phyloP scores from a whole-genome alignment of 2,888 invertebrate species.

The Isoperla grammatica region DNA sequence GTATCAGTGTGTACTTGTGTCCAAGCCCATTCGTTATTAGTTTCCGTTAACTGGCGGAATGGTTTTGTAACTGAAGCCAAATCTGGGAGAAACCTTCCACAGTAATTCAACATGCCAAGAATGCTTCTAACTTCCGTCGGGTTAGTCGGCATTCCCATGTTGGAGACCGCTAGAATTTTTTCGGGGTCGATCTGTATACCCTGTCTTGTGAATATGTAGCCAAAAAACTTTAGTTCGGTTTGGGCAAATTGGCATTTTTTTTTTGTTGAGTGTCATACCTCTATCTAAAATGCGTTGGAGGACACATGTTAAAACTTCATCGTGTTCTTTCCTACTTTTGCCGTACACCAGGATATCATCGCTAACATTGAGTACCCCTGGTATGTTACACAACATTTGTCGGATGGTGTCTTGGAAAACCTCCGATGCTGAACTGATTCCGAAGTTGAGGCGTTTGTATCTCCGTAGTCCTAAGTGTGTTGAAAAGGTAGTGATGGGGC shows the following conservation, averaged over 20 bases:
- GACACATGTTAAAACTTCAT: too few relatives aligned
- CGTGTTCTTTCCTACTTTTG: too few relatives aligned
- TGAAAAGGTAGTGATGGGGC: neutral
- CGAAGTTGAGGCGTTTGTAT: conserved; percentile 5
- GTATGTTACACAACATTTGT: too few relatives aligned
- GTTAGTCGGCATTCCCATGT: neutral
- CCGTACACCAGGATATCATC: too few relatives aligned
- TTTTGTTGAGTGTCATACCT: neutral
- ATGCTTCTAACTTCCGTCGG: neutral
- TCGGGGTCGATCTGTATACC: neutral
- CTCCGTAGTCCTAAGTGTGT: neutral
- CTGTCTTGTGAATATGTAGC: neutral
- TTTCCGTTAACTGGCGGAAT: neutral
- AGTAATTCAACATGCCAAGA: neutral
- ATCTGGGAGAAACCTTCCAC: neutral
- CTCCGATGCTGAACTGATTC: neutral
- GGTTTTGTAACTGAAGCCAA: neutral
- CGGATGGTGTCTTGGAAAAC: too few relatives aligned
- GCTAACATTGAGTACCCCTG: too few relatives aligned
- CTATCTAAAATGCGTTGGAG: too few relatives aligned
- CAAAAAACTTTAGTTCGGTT: neutral
- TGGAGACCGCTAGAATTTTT: neutral
- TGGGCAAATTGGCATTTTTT: conserved; percentile 4
- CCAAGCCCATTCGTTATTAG: neutral
- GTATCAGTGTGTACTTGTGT: neutral